These are phyloP conservation scores for Tachina grossa DNA, from an alignment of 2,888 invertebrate genomes.

Conservation along the genomic window DNA sequence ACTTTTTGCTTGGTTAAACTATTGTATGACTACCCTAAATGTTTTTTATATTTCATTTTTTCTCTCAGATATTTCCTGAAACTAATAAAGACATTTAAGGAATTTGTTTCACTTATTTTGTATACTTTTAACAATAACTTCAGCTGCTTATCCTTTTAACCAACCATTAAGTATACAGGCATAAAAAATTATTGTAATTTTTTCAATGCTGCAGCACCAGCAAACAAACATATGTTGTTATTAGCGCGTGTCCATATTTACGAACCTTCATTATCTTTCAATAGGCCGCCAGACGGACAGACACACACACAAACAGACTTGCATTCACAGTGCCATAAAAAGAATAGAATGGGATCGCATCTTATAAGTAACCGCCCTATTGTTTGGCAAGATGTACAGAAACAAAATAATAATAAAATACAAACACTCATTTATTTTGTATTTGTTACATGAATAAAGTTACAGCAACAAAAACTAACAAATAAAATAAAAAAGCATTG, in stretches of 20 bases:
- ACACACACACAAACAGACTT: neutral
- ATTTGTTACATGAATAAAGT: slow-evolving; percentile 40
- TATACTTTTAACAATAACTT: slow-evolving; percentile 37
- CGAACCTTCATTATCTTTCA: slow-evolving; percentile 64
- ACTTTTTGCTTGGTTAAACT: too few relatives aligned
- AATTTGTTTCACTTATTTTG: slow-evolving; percentile 33
- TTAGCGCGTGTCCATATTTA: slow-evolving; percentile 77
- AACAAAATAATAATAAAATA: slow-evolving; percentile 43
- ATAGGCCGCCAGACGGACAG: slow-evolving; percentile 15
- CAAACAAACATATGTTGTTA: slow-evolving; percentile 73
- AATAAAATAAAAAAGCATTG: slow-evolving; percentile 28
- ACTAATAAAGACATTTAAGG: slow-evolving; percentile 49
- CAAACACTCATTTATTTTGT: slow-evolving; percentile 42
- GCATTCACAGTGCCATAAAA: slow-evolving; percentile 17
- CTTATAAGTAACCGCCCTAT: slow-evolving; percentile 68
- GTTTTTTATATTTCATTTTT: neutral
- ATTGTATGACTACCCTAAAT: neutral
- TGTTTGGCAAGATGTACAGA: slow-evolving; percentile 49
- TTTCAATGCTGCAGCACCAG: slow-evolving; percentile 28
- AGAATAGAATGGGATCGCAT: slow-evolving; percentile 20
- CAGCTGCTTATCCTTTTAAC: slow-evolving; percentile 28
- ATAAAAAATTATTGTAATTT: slow-evolving; percentile 10
- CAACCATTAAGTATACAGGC: neutral
- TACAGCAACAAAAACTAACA: slow-evolving; percentile 8
- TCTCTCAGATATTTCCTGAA: neutral